These are phyloP conservation scores for Aegypius monachus DNA, from an alignment of 2,113 vertebrate species.

Conservation along the genomic window DNA sequence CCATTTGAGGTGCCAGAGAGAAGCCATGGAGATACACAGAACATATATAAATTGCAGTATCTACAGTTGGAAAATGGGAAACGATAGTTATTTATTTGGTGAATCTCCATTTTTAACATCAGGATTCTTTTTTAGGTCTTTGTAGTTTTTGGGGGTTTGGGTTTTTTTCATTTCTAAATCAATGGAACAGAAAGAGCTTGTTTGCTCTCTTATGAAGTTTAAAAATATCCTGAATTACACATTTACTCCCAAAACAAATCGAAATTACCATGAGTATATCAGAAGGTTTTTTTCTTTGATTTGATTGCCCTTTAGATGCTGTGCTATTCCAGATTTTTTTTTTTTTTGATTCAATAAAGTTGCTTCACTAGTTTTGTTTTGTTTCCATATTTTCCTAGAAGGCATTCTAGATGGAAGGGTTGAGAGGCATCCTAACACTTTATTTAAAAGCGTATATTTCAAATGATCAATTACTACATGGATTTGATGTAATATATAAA, in stretches of 20 bases:
- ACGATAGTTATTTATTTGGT: neutral
- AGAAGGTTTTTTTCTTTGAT: neutral
- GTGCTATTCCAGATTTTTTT: neutral
- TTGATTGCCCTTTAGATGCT: neutral
- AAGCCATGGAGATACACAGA: neutral
- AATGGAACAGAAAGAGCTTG: neutral
- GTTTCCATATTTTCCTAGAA: constrained; percentile 29
- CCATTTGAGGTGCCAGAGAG: neutral
- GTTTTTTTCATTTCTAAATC: neutral
- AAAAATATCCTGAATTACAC: neutral
- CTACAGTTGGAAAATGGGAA: neutral
- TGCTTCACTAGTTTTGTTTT: neutral
- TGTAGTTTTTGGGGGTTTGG: neutral
- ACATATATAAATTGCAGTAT: neutral
- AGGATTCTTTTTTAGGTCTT: neutral
- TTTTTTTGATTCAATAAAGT: neutral
- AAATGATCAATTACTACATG: neutral
- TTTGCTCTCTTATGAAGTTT: neutral
- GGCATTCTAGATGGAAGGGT: neutral
- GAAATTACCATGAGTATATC: neutral
- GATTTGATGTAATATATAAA: neutral
- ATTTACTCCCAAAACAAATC: neutral
- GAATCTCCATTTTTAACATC: neutral
- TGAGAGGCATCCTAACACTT: neutral
- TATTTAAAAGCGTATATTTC: neutral